Conservation (phyloP, 1,140 invertebrate species). For the Aphelenchoides fujianensis region DNA sequence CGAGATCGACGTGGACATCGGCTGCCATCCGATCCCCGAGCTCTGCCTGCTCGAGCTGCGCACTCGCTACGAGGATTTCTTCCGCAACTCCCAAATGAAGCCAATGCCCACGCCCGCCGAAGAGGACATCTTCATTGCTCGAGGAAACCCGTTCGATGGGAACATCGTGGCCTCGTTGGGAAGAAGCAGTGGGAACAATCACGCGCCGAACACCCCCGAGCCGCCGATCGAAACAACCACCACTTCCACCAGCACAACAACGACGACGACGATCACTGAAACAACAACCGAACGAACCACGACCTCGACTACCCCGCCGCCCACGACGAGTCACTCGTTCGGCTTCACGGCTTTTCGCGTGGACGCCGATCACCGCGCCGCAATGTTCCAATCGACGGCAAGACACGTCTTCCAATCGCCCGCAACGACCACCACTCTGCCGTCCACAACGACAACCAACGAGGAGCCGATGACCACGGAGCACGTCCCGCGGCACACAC, state of each 20-base stretch:
- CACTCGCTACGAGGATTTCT: conserved; percentile 44
- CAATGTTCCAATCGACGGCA: conserved; percentile 1
- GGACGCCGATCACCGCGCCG: not conserved
- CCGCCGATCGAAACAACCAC: not conserved
- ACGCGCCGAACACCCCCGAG: not conserved
- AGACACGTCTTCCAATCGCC: not conserved
- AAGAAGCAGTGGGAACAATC: conserved; percentile 12
- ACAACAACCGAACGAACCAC: conserved; percentile 3
- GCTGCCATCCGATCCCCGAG: conserved; percentile 49
- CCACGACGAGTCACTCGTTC: not conserved
- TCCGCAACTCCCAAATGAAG: not conserved
- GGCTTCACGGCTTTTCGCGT: not conserved
- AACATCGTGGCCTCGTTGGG: conserved; percentile 5
- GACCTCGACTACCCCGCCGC: too few species aligned
- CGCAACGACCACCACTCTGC: conserved; percentile 15
- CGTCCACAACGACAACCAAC: not conserved
- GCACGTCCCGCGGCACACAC: too few species aligned
- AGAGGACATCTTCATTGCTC: conserved; percentile 47
- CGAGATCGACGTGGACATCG: conserved; percentile 44
- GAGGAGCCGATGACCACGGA: too few species aligned
- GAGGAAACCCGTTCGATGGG: conserved; percentile 28
- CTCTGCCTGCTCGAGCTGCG: conserved; percentile 41
- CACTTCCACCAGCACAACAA: conserved; percentile 20
- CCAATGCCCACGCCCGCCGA: conserved; percentile 5
- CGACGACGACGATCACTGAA: not conserved